A percentile compares a stretch with the other conserved stretches of the same genome.
These are phyloP conservation scores for Prostheceraeus crozeri DNA, from an alignment of 2,888 invertebrate species.

Conservation along the genomic window DNA sequence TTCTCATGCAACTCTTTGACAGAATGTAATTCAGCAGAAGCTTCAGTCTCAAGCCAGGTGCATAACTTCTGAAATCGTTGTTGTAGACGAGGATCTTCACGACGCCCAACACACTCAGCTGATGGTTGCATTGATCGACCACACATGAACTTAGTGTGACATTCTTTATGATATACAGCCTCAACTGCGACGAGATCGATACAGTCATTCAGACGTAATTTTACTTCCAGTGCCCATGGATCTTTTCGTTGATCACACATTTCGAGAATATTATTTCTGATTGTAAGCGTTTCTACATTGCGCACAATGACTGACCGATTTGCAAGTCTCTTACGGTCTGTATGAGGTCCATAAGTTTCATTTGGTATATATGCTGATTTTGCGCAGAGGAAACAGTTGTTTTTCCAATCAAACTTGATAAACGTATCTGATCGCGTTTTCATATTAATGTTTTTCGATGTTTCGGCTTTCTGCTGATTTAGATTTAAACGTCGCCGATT, in stretches of 20 bases:
- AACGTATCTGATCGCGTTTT: too few relatives aligned
- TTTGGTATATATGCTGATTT: too few relatives aligned
- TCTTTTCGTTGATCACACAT: constrained; percentile 21
- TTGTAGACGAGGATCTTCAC: constrained; percentile 14
- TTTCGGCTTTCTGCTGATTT: too few relatives aligned
- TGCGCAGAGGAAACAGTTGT: too few relatives aligned
- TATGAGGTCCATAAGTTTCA: too few relatives aligned
- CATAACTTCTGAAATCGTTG: not conserved
- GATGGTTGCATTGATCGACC: constrained; percentile 18
- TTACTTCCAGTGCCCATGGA: constrained; percentile 13
- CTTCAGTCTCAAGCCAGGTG: constrained; percentile 19
- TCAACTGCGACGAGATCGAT: constrained; percentile 11
- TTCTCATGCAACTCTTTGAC: constrained; percentile 24
- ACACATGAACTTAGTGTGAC: constrained; percentile 21
- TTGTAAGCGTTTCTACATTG: too few relatives aligned
- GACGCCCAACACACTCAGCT: constrained; percentile 22
- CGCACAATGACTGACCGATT: too few relatives aligned
- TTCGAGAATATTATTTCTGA: constrained; percentile 25
- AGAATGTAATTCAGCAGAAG: constrained; percentile 19
- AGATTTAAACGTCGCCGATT: too few relatives aligned
- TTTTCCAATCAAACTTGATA: too few relatives aligned
- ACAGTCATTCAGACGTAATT: constrained; percentile 17
- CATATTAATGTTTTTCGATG: too few relatives aligned
- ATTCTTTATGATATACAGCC: constrained; percentile 8
- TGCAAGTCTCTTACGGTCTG: too few relatives aligned